Evolutionary conservation across 1,140 invertebrate species (phyloP).

Genomic region (Venturia canescens): DNA sequence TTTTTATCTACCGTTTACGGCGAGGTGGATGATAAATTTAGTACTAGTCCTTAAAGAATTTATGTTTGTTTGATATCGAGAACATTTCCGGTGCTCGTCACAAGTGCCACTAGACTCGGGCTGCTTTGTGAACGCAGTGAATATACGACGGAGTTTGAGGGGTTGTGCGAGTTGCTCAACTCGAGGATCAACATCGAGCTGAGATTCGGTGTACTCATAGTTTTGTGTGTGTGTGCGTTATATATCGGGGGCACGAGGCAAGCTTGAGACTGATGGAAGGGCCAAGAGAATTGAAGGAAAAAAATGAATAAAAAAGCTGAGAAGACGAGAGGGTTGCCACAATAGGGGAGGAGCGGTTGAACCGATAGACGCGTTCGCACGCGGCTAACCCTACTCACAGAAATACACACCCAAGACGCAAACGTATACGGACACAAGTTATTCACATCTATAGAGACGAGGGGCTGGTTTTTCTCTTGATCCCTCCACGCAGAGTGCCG

Average conservation of each 20-base stretch:
- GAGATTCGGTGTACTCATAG: constrained; percentile 37
- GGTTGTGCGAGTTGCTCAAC: constrained; percentile 26
- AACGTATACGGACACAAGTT: too few species aligned
- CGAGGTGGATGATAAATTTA: too few species aligned
- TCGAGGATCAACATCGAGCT: constrained; percentile 37
- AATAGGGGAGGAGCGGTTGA: constrained; percentile 20
- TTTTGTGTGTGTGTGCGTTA: constrained; percentile 2
- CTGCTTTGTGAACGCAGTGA: neutral
- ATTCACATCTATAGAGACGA: too few species aligned
- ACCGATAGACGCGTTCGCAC: constrained; percentile 35
- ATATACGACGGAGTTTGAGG: constrained; percentile 5
- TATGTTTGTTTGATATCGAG: constrained; percentile 2
- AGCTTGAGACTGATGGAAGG: constrained; percentile 30
- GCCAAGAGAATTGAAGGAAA: neutral
- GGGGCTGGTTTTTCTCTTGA: constrained; percentile 26
- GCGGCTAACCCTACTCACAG: constrained; percentile 29
- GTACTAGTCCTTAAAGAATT: neutral
- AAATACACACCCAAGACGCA: neutral
- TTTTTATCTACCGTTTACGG: neutral
- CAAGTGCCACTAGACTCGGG: constrained; percentile 14
- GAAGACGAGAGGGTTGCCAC: constrained; percentile 23
- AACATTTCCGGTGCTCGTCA: constrained; percentile 12
- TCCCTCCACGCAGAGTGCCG: constrained; percentile 9
- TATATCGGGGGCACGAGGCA: neutral
- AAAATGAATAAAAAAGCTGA: constrained; percentile 10